phyloP scores from a whole-genome alignment of 2,113 vertebrate genomes.

The Tachuris rubrigastra region DNA sequence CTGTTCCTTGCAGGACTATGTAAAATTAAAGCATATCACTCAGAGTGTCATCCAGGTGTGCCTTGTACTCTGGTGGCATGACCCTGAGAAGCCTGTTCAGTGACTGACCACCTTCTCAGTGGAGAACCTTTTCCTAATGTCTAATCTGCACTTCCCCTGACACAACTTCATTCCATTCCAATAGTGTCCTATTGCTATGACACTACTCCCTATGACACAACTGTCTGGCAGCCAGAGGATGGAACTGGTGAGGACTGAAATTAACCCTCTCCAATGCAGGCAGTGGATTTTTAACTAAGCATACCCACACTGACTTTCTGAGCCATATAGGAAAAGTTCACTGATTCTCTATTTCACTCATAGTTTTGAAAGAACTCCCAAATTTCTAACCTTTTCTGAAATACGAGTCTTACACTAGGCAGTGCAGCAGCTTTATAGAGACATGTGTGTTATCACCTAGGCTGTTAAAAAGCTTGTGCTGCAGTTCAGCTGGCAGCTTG shows the following conservation, averaged over 20 bases:
- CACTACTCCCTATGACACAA: accelerated
- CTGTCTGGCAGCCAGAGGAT: background rate
- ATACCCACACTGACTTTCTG: background rate
- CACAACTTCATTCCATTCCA: background rate
- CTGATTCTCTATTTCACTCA: background rate
- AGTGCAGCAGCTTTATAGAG: background rate
- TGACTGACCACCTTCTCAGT: background rate
- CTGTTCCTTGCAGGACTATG: background rate
- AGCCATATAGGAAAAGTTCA: background rate
- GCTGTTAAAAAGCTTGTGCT: conserved; percentile 7
- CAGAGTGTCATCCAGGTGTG: background rate
- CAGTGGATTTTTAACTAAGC: background rate
- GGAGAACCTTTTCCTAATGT: background rate
- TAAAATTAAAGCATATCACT: background rate
- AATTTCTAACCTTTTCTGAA: background rate
- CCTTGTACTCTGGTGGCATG: background rate
- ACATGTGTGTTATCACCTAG: background rate
- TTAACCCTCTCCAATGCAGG: background rate
- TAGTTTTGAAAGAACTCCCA: background rate
- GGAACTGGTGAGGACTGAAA: background rate
- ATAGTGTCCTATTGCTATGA: background rate
- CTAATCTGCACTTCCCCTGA: background rate
- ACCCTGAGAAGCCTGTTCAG: background rate
- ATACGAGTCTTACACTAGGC: background rate
- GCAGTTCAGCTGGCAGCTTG: conserved; percentile 38